Percentiles rank a stretch among this genome's conserved stretches.
phyloP scores from a whole-genome alignment of 2,888 invertebrate species.

The Harpalus rubripes region DNA sequence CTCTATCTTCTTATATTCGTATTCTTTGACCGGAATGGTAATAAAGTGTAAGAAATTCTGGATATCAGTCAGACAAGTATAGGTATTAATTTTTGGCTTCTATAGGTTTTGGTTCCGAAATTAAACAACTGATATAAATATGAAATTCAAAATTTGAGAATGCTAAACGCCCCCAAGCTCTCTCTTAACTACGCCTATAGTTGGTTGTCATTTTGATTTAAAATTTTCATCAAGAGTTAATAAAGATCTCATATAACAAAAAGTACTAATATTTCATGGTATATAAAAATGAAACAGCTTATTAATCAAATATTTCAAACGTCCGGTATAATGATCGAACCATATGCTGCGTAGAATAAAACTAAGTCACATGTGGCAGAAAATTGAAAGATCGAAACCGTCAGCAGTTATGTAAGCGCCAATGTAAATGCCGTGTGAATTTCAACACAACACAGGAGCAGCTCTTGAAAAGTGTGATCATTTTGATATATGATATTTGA shows the following conservation, averaged over 20 bases:
- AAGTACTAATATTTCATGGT: conserved; percentile 6
- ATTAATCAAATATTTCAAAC: conserved; percentile 30
- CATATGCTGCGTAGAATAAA: conserved; percentile 14
- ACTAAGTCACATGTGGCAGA: conserved; percentile 49
- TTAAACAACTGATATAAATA: too few species aligned
- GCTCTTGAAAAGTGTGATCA: conserved; percentile 59
- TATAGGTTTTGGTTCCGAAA: too few species aligned
- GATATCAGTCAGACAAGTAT: too few species aligned
- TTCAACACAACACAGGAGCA: conserved; percentile 31
- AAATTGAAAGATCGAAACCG: conserved; percentile 21
- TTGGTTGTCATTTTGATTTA: not conserved
- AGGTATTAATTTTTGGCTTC: too few species aligned
- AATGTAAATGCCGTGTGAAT: conserved; percentile 61
- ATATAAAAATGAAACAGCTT: conserved; percentile 10
- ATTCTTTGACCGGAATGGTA: too few species aligned
- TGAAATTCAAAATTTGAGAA: too few species aligned
- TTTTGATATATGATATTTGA: conserved; percentile 56
- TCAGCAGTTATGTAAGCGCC: conserved; percentile 56
- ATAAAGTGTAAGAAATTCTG: too few species aligned
- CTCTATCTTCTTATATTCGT: too few species aligned
- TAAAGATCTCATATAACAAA: conserved; percentile 28
- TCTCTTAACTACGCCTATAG: too few species aligned
- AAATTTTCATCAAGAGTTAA: conserved; percentile 17
- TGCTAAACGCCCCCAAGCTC: too few species aligned
- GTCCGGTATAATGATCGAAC: not conserved